Conservation (phyloP, 2,797 vertebrate genomes). For the Ctenopoma multispine region DNA sequence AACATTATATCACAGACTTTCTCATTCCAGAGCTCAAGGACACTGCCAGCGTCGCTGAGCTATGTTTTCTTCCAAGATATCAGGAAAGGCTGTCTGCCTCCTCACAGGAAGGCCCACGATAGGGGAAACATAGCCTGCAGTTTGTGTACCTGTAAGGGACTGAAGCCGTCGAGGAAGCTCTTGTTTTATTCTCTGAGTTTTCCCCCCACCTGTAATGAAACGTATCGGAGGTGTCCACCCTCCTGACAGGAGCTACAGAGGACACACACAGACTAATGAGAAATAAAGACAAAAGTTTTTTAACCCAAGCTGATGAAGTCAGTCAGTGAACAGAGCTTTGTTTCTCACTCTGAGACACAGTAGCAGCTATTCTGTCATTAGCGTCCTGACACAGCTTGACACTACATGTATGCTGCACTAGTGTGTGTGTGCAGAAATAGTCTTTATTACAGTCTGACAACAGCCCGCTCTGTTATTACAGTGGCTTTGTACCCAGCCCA, state of each 20-base stretch:
- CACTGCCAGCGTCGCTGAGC: not conserved
- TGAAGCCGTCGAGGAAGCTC: too few relatives aligned
- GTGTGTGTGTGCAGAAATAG: constrained; percentile 49
- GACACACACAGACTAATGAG: too few relatives aligned
- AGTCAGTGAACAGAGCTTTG: not conserved
- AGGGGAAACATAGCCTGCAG: not conserved
- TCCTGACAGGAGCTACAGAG: not conserved
- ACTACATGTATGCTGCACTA: not conserved
- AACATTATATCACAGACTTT: not conserved
- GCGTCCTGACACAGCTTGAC: constrained; percentile 6
- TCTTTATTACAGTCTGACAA: constrained; percentile 62
- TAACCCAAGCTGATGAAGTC: not conserved
- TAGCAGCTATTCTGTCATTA: not conserved
- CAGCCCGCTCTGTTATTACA: constrained; percentile 64
- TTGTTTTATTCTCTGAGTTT: too few relatives aligned
- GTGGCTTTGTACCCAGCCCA: constrained; percentile 46
- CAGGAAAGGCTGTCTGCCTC: not conserved
- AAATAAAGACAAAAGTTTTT: too few relatives aligned
- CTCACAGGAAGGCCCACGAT: not conserved
- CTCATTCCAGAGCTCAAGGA: not conserved
- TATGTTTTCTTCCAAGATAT: not conserved
- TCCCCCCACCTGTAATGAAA: too few relatives aligned
- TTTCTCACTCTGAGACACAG: not conserved
- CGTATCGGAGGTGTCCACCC: not conserved
- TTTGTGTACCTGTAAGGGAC: too few relatives aligned